Percentiles rank a stretch among this genome's conserved stretches.
phyloP scores from a whole-genome alignment of 2,797 vertebrate species.

The Botia almorhae region DNA sequence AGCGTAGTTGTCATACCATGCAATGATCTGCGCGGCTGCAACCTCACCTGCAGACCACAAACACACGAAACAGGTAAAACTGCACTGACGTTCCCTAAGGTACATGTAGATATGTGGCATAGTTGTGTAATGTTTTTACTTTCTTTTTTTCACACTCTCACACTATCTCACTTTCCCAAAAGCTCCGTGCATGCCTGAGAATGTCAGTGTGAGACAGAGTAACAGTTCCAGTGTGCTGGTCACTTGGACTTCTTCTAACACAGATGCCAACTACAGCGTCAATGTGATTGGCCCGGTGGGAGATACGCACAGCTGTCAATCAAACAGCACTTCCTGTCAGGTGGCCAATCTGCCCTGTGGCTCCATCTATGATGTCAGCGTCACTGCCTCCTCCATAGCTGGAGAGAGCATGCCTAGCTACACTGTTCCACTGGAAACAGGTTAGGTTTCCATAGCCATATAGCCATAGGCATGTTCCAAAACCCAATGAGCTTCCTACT shows the following conservation, averaged over 20 bases:
- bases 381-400: conserved; percentile 72
- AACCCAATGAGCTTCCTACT: too few relatives aligned
- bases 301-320: conserved; percentile 74
- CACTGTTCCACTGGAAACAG: conserved; percentile 84
- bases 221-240: conserved; percentile 73
- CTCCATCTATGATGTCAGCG: conserved; percentile 81
- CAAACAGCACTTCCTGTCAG: conserved; percentile 69
- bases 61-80: conserved; percentile 81
- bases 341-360: conserved; percentile 84
- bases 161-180: conserved; percentile 39
- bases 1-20: conserved; percentile 82
- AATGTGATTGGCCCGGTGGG: conserved; percentile 68
- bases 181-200: conserved; percentile 89
- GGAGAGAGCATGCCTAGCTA: conserved; percentile 89
- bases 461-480: too few relatives aligned
- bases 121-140: too few relatives aligned
- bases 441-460: conserved; percentile 63
- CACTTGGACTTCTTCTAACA: conserved; percentile 80
- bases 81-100: neutral
- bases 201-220: conserved; percentile 74
- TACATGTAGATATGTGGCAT: neutral
- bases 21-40: conserved; percentile 85
- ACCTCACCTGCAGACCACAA: conserved; percentile 74
- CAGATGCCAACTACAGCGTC: conserved; percentile 78
- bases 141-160: neutral